These are phyloP conservation scores for Eunapius fragilis DNA, from an alignment of 37 sponge, comb jelly and placozoan species.

Conservation along the genomic window DNA sequence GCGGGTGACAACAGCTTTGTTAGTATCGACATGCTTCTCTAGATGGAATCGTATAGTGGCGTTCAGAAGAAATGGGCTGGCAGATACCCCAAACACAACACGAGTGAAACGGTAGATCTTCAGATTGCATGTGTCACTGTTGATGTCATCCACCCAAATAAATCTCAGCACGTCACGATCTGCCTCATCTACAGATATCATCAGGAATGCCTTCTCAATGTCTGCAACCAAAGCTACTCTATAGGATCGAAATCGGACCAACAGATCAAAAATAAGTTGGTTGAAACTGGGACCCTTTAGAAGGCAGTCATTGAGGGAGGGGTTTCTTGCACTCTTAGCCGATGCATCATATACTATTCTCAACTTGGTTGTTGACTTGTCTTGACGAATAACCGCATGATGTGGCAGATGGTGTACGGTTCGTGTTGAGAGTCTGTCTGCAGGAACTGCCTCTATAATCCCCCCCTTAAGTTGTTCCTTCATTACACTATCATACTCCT, in stretches of 20 bases:
- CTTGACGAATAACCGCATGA: constrained; percentile 29
- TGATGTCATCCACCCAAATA: constrained; percentile 11
- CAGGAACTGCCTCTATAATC: constrained; percentile 1
- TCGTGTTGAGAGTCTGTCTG: not conserved
- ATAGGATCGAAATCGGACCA: constrained; percentile 16
- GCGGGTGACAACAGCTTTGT: not conserved
- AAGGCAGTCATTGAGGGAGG: constrained; percentile 32
- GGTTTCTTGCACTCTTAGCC: constrained; percentile 12
- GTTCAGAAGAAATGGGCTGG: constrained; percentile 26
- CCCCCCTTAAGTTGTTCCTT: constrained; percentile 9
- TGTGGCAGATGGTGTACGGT: constrained; percentile 27
- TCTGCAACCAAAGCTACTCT: constrained; percentile 7
- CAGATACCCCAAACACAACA: constrained; percentile 18
- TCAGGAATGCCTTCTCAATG: constrained; percentile 29
- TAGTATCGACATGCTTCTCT: not conserved
- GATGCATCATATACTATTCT: constrained; percentile 34
- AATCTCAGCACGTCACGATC: constrained; percentile 18
- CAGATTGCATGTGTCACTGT: not conserved
- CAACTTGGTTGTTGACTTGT: constrained; percentile 34
- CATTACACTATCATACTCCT: constrained; percentile 10
- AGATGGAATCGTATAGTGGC: constrained; percentile 15
- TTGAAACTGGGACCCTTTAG: constrained; percentile 23
- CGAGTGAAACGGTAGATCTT: constrained; percentile 13
- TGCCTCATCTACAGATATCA: constrained; percentile 21
- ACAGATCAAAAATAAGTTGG: constrained; percentile 22